phyloP scores from a whole-genome alignment of 2,113 vertebrate species.

The Tylochromis polylepis region DNA sequence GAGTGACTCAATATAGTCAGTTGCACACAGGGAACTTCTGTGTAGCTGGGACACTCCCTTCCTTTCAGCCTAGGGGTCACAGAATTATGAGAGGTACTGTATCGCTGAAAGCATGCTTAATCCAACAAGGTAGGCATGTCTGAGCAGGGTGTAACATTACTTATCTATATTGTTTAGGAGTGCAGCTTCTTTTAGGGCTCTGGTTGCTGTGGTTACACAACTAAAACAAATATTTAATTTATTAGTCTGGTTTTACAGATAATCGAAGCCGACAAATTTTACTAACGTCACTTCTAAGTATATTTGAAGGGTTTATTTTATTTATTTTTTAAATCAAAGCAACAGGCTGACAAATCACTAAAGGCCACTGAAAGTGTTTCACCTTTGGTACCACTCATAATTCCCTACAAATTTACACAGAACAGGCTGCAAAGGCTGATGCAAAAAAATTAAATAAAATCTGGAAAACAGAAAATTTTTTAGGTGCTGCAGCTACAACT shows the following conservation, averaged over 20 bases:
- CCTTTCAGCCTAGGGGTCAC: background rate
- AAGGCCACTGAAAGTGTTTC: background rate
- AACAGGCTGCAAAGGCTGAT: background rate
- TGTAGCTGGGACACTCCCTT: background rate
- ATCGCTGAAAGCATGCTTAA: background rate
- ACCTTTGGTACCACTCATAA: background rate
- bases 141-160: background rate
- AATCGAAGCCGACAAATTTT: background rate
- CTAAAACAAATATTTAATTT: background rate
- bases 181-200: background rate
- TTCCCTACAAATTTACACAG: background rate
- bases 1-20: background rate
- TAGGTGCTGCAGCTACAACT: background rate
- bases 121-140: background rate
- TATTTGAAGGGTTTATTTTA: background rate
- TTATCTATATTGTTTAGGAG: background rate
- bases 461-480: background rate
- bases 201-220: background rate
- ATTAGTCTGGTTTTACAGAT: background rate
- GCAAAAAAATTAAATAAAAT: background rate
- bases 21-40: background rate
- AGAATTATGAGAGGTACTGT: background rate
- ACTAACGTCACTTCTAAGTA: background rate
- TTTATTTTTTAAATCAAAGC: background rate
- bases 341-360: background rate